Evolutionary conservation across 2,113 vertebrate species (phyloP).

Genomic region (Mobula hypostoma): DNA sequence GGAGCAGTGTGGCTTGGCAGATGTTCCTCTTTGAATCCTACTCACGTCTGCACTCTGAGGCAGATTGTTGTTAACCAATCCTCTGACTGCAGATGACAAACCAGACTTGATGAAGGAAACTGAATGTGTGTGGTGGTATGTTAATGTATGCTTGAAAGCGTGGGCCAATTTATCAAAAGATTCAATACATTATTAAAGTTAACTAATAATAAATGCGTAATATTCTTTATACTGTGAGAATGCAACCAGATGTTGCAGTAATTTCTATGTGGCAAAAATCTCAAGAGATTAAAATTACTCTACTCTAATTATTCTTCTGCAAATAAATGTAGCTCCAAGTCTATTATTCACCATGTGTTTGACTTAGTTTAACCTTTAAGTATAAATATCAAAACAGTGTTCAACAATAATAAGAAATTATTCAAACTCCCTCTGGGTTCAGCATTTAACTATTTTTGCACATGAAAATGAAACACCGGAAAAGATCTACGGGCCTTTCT

Average conservation of each 20-base stretch:
- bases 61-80: not conserved
- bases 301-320: not conserved
- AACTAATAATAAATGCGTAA: not conserved
- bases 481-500: not conserved
- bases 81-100: not conserved
- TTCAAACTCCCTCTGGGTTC: not conserved
- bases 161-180: slow-evolving; percentile 8
- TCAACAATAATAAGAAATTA: not conserved
- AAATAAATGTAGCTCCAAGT: not conserved
- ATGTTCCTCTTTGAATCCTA: not conserved
- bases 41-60: not conserved
- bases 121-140: not conserved
- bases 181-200: slow-evolving; percentile 2
- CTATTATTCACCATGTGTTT: slow-evolving; percentile 2
- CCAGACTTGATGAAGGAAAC: not conserved
- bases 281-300: slow-evolving; percentile 1
- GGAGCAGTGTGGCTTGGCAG: not conserved
- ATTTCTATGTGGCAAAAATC: not conserved
- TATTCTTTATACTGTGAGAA: not conserved
- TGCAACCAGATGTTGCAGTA: not conserved
- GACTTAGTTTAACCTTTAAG: not conserved
- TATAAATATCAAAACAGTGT: not conserved
- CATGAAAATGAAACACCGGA: not conserved
- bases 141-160: not conserved
- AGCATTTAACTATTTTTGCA: not conserved